Evolutionary conservation across 2,113 vertebrate species (phyloP).

Genomic region (Ctenomys sociabilis): DNA sequence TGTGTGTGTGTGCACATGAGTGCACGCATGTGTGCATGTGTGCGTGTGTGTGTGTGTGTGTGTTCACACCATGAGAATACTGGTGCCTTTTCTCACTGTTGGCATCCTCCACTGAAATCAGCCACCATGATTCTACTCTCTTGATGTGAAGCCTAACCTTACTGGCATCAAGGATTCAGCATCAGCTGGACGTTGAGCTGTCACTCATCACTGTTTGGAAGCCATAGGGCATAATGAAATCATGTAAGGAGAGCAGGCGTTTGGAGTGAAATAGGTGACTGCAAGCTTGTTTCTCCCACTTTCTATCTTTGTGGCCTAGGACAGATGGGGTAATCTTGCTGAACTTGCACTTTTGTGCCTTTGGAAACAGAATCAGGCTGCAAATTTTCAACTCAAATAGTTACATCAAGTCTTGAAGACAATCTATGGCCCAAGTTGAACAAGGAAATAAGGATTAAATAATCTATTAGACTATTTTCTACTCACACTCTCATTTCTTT

Average conservation of each 20-base stretch:
- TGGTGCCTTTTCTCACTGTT: not conserved
- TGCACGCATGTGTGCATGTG: too few species aligned
- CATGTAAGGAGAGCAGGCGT: not conserved
- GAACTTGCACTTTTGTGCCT: not conserved
- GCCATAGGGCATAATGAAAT: not conserved
- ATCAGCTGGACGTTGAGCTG: not conserved
- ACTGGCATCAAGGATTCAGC: not conserved
- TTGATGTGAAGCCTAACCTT: not conserved
- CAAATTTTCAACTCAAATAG: conserved; percentile 30
- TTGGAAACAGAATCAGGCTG: conserved; percentile 5
- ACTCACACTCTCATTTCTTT: not conserved
- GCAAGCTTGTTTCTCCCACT: not conserved
- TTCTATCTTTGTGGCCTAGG: not conserved
- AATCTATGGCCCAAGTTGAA: not conserved
- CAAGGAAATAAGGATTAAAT: conserved; percentile 6
- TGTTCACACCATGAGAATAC: too few species aligned
- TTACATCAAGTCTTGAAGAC: not conserved
- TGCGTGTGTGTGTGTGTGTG: too few species aligned
- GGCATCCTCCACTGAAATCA: not conserved
- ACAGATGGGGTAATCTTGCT: not conserved
- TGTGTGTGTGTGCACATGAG: too few species aligned
- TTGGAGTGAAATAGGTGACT: not conserved
- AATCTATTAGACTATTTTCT: not conserved
- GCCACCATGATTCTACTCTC: not conserved
- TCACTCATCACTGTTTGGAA: not conserved